phyloP scores from a whole-genome alignment of 2,888 invertebrate genomes.

The Cynaeus angustus region DNA sequence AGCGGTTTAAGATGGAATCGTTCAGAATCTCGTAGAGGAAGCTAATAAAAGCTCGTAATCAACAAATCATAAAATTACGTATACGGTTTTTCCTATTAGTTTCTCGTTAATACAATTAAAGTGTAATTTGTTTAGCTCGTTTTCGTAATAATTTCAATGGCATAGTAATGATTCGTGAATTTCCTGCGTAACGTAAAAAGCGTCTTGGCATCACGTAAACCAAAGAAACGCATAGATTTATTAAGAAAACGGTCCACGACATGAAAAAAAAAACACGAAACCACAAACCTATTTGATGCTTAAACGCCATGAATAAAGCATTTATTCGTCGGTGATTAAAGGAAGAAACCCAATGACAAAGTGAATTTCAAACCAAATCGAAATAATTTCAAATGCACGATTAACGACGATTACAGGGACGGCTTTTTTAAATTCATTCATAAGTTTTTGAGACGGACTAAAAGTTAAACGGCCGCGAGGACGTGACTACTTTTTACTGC shows the following conservation, averaged over 20 bases:
- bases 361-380: constrained; percentile 57
- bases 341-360: constrained; percentile 52
- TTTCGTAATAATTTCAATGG: constrained; percentile 33
- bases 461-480: constrained; percentile 39
- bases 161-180: constrained; percentile 42
- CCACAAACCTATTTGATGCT: constrained; percentile 59
- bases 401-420: constrained; percentile 54
- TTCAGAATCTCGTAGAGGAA: constrained; percentile 32
- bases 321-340: constrained; percentile 51
- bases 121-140: constrained; percentile 41
- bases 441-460: constrained; percentile 52
- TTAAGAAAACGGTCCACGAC: constrained; percentile 29
- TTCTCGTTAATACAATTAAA: constrained; percentile 43
- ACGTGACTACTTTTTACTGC: constrained; percentile 50
- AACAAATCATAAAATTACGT: constrained; percentile 38
- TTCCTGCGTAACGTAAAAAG: constrained; percentile 33
- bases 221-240: constrained; percentile 46
- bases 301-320: constrained; percentile 61
- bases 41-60: constrained; percentile 28
- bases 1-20: constrained; percentile 27
- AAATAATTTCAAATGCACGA: constrained; percentile 61
- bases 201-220: constrained; percentile 34
- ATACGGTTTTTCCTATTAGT: constrained; percentile 33
- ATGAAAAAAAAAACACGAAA: constrained; percentile 43
- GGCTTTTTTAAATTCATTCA: constrained; percentile 52